Evolutionary conservation across 2,888 invertebrate species (phyloP).

Genomic region (Drosophila merina): DNA sequence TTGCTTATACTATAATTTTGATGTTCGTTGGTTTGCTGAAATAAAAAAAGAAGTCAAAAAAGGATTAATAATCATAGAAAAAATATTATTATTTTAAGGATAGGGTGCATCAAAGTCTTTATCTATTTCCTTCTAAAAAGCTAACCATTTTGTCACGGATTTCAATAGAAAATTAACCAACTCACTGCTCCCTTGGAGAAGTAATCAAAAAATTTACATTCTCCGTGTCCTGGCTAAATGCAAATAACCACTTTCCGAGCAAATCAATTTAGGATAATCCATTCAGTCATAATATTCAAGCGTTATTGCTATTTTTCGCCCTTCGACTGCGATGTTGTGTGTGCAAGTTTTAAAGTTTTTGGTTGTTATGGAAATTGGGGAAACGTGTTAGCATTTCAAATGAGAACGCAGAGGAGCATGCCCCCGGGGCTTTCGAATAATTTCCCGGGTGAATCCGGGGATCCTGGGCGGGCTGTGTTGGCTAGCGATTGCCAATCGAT

Average conservation of each 20-base stretch:
- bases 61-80: not conserved
- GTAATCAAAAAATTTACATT: not conserved
- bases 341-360: constrained; percentile 44
- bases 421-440: constrained; percentile 31
- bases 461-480: constrained; percentile 5
- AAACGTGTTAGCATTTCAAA: constrained; percentile 52
- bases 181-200: not conserved
- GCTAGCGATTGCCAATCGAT: constrained; percentile 41
- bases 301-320: constrained; percentile 37
- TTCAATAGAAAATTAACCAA: not conserved
- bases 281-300: constrained; percentile 34
- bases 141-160: not conserved
- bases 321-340: constrained; percentile 15
- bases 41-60: not conserved
- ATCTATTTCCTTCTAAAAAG: not conserved
- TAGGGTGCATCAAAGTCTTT: not conserved
- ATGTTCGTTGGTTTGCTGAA: constrained; percentile 49
- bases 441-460: constrained; percentile 15
- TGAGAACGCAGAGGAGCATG: constrained; percentile 21
- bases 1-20: constrained; percentile 50
- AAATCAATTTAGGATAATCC: constrained; percentile 41
- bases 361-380: constrained; percentile 38
- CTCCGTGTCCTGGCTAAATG: constrained; percentile 8
- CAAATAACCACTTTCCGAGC: constrained; percentile 30
- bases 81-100: constrained; percentile 1